Evolutionary conservation across 1,140 invertebrate genomes (phyloP).

Genomic region (Drosophila bifasciata): DNA sequence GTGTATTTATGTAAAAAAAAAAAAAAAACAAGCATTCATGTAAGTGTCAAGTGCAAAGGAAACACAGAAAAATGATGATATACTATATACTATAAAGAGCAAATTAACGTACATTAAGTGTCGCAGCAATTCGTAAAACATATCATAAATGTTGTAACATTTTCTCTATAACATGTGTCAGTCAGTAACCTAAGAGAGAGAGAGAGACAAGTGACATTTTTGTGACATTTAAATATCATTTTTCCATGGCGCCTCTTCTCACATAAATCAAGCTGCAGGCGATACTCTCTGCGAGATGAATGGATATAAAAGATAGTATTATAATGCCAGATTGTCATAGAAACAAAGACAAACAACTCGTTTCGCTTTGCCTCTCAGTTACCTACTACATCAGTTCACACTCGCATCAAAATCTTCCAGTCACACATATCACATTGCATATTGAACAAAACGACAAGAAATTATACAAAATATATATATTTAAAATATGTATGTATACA

Average conservation of each 20-base stretch:
- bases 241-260: slow-evolving; percentile 28
- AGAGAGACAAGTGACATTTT: slow-evolving; percentile 42
- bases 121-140: slow-evolving; percentile 84
- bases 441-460: slow-evolving; percentile 44
- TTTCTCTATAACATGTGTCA: slow-evolving; percentile 64
- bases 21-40: slow-evolving; percentile 3
- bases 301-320: slow-evolving; percentile 20
- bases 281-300: neutral
- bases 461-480: slow-evolving; percentile 63
- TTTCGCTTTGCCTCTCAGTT: slow-evolving; percentile 13
- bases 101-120: slow-evolving; percentile 69
- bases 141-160: slow-evolving; percentile 84
- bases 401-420: slow-evolving; percentile 65
- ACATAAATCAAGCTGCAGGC: slow-evolving; percentile 5
- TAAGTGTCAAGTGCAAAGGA: slow-evolving; percentile 29
- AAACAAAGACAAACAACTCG: slow-evolving; percentile 1
- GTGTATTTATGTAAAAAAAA: slow-evolving; percentile 43
- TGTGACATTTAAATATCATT: slow-evolving; percentile 41
- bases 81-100: slow-evolving; percentile 54
- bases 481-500: slow-evolving; percentile 53
- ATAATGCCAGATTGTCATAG: slow-evolving; percentile 6
- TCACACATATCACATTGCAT: slow-evolving; percentile 76
- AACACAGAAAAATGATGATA: slow-evolving; percentile 29
- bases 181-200: slow-evolving; percentile 28
- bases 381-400: slow-evolving; percentile 61